These are phyloP conservation scores for Halictus rubicundus DNA, from an alignment of 1,140 invertebrate genomes.

Conservation along the genomic window DNA sequence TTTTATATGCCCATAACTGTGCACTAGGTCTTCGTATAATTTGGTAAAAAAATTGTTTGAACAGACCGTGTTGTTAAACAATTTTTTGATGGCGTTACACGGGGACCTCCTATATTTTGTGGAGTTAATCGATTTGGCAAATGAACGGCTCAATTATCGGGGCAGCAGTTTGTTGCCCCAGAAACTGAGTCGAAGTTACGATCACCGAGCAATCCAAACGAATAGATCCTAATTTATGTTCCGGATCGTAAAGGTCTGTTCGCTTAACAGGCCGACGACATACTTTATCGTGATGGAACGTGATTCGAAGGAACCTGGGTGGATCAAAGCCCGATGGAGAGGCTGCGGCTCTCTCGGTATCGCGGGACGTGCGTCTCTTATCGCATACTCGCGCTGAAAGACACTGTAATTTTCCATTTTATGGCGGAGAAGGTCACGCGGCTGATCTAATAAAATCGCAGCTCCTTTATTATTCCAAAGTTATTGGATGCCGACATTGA, in stretches of 20 bases:
- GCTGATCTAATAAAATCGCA: neutral
- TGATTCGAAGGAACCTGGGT: slow-evolving; percentile 30
- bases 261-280: slow-evolving; percentile 25
- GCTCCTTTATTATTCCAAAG: too few relatives aligned
- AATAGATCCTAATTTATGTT: slow-evolving; percentile 42
- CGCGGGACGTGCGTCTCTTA: slow-evolving; percentile 4
- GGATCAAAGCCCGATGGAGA: slow-evolving; percentile 36
- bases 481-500: too few relatives aligned
- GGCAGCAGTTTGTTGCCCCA: neutral
- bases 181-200: neutral
- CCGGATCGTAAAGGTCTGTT: slow-evolving; percentile 33
- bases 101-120: too few relatives aligned
- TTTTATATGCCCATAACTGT: too few relatives aligned
- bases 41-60: too few relatives aligned
- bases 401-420: neutral
- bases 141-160: too few relatives aligned
- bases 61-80: too few relatives aligned
- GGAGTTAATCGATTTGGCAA: too few relatives aligned
- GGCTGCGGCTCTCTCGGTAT: neutral
- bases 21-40: too few relatives aligned
- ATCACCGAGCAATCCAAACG: neutral
- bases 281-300: slow-evolving; percentile 32
- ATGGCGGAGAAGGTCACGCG: neutral
- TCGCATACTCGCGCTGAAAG: neutral
- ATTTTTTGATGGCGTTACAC: too few relatives aligned